Evolutionary conservation across 23 tunicate species (phyloP).

Genomic region (Trididemnum clinides): DNA sequence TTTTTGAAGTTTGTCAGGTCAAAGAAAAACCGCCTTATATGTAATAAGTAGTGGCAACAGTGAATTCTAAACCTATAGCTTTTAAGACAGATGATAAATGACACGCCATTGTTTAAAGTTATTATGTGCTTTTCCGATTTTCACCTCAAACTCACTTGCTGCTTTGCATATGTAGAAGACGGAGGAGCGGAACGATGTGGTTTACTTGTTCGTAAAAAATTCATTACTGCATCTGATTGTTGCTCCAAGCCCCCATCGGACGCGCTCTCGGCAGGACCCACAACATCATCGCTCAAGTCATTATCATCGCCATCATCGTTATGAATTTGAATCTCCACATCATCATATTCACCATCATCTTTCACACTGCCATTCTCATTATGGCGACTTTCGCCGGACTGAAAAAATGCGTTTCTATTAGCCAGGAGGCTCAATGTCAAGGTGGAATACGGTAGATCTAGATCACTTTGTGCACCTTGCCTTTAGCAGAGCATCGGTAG

Average conservation of each 20-base stretch:
- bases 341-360: constrained; percentile 17
- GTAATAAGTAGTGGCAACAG: no score
- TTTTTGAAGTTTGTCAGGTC: no score
- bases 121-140: no score
- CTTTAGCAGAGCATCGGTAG: no score
- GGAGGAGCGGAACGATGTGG: constrained; percentile 93
- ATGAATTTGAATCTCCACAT: neutral
- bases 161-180: constrained; percentile 32
- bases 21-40: no score
- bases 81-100: no score
- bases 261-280: constrained; percentile 34
- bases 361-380: neutral
- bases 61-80: no score
- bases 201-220: constrained; percentile 64
- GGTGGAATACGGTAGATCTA: no score
- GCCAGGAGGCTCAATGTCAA: no score
- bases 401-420: no score
- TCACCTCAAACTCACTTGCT: neutral
- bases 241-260: constrained; percentile 32
- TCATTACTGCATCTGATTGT: constrained; percentile 73
- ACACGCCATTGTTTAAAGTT: no score
- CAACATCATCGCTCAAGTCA: constrained; percentile 10
- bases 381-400: neutral
- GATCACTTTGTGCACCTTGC: no score
- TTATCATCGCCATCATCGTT: constrained; percentile 29